Conservation (phyloP, 2,888 invertebrate species). For the Cinara cedri region DNA sequence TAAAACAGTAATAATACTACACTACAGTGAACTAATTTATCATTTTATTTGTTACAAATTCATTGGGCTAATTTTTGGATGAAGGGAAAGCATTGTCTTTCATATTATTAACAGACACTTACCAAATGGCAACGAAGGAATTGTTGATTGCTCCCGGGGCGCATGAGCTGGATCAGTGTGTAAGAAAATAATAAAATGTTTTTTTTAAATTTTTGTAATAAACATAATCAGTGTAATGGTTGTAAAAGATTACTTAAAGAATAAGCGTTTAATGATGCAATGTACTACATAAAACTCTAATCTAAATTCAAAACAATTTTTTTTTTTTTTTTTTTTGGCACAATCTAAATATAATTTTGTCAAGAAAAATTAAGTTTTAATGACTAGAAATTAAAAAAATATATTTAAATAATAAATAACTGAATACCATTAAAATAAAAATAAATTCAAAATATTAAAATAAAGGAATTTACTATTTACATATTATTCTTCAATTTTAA, state of each 20-base stretch:
- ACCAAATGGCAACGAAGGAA: slow-evolving; percentile 87
- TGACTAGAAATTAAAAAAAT: no score
- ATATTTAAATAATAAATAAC: no score
- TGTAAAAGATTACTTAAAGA: slow-evolving; percentile 3
- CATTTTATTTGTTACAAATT: slow-evolving; percentile 50
- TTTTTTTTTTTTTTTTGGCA: no score
- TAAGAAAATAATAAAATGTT: slow-evolving; percentile 55
- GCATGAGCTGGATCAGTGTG: slow-evolving; percentile 58
- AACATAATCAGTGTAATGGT: slow-evolving; percentile 33
- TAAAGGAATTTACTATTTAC: no score
- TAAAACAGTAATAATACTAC: slow-evolving; percentile 19
- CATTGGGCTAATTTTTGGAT: slow-evolving; percentile 55
- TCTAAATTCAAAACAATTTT: no score
- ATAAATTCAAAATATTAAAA: no score
- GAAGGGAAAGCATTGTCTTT: slow-evolving; percentile 41
- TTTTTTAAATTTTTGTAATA: slow-evolving; percentile 34
- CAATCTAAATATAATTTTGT: no score
- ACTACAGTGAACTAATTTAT: neutral
- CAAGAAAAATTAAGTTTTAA: no score
- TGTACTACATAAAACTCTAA: slow-evolving; percentile 40
- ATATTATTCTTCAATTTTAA: no score
- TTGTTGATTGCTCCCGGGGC: slow-evolving; percentile 86
- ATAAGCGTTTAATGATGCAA: slow-evolving; percentile 27
- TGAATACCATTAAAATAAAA: no score
- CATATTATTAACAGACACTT: slow-evolving; percentile 66